Conservation (phyloP, 2,797 vertebrate genomes). For the Erpetoichthys calabaricus region DNA sequence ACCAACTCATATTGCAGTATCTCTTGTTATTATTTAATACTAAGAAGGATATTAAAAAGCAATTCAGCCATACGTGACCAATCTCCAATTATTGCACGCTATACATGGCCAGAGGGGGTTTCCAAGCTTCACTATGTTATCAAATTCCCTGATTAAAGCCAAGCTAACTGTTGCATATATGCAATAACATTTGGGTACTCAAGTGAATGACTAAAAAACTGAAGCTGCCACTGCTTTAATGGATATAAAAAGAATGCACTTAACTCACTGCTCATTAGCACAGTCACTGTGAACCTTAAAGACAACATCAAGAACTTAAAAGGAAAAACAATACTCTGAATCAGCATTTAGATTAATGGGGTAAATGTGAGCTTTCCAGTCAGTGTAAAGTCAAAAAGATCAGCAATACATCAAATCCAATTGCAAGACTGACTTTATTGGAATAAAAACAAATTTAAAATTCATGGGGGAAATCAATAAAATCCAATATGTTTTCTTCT, state of each 20-base stretch:
- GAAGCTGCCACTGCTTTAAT: neutral
- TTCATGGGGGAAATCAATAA: slow-evolving; percentile 14
- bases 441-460: slow-evolving; percentile 10
- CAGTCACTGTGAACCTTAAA: neutral
- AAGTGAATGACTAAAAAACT: neutral
- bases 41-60: neutral
- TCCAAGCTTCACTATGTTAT: no score
- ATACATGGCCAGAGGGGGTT: no score
- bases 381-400: neutral
- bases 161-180: neutral
- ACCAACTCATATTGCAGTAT: neutral
- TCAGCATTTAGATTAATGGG: neutral
- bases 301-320: slow-evolving; percentile 1
- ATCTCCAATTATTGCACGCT: no score
- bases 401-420: neutral
- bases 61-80: no score
- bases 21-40: neutral
- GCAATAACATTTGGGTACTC: neutral
- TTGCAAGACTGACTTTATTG: slow-evolving; percentile 9
- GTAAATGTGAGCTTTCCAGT: neutral
- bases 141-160: no score
- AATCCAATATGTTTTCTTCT: slow-evolving; percentile 1
- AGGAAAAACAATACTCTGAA: neutral
- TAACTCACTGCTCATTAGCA: slow-evolving; percentile 1
- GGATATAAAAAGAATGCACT: neutral